Conservation (phyloP, 2,888 invertebrate genomes). For the Hesperia comma region DNA sequence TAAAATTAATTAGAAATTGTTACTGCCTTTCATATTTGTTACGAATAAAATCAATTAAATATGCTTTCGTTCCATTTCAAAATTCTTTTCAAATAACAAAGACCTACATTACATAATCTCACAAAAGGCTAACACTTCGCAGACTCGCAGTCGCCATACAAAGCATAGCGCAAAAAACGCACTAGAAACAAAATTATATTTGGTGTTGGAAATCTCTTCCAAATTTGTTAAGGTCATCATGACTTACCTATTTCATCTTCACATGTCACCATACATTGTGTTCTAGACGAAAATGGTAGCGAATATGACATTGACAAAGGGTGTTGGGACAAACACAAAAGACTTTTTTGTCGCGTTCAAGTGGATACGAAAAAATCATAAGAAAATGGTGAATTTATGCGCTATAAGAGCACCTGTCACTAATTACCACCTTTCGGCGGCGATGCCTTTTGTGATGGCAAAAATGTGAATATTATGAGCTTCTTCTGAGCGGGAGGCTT, state of each 20-base stretch:
- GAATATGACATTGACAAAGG: conserved; percentile 77
- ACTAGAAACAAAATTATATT: conserved; percentile 54
- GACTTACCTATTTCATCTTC: conserved; percentile 62
- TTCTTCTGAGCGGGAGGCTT: conserved; percentile 44
- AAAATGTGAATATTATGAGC: conserved; percentile 50
- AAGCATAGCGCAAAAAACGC: conserved; percentile 51
- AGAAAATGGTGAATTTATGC: conserved; percentile 67
- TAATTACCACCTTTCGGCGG: conserved; percentile 83
- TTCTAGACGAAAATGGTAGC: conserved; percentile 72
- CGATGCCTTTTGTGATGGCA: conserved; percentile 61
- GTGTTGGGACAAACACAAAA: conserved; percentile 75
- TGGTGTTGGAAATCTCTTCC: conserved; percentile 52
- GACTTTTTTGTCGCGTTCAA: conserved; percentile 49
- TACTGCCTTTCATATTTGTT: too few species aligned
- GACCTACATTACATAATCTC: conserved; percentile 29
- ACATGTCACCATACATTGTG: conserved; percentile 78
- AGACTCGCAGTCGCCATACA: conserved; percentile 75
- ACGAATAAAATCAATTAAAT: conserved; percentile 4
- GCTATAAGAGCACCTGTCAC: conserved; percentile 78
- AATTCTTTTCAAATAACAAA: conserved; percentile 16
- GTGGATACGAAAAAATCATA: conserved; percentile 57
- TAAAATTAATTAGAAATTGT: not conserved
- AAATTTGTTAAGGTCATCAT: conserved; percentile 74
- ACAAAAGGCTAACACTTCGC: conserved; percentile 39
- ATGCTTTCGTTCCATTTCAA: not conserved